These are phyloP conservation scores for Acanthis flammea DNA, from an alignment of 2,797 vertebrate genomes.

Conservation along the genomic window DNA sequence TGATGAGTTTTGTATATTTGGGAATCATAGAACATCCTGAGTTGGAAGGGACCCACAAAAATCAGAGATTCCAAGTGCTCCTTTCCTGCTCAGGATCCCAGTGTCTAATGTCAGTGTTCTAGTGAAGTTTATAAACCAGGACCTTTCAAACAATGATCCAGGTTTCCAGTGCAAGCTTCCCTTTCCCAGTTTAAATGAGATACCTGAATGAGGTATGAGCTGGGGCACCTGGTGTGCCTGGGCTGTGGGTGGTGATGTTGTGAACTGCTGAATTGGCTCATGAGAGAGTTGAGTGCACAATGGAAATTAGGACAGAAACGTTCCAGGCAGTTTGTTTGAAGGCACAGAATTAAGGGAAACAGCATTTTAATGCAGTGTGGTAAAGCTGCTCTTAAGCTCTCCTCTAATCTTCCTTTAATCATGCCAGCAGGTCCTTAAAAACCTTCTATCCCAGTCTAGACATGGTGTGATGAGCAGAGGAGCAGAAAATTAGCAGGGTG, in stretches of 20 bases:
- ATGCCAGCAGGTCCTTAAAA: constrained; percentile 25
- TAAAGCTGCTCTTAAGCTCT: constrained; percentile 36
- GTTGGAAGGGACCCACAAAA: background rate
- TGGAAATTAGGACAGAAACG: background rate
- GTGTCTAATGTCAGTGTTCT: rapidly evolving
- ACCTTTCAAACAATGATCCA: background rate
- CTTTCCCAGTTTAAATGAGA: background rate
- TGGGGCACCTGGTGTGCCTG: background rate
- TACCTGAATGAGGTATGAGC: background rate
- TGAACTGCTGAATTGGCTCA: background rate
- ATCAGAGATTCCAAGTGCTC: background rate
- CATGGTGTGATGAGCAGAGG: constrained; percentile 5
- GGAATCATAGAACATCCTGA: rapidly evolving
- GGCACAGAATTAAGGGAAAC: background rate
- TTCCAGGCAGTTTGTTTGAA: background rate
- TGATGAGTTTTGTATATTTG: background rate
- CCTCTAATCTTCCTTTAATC: constrained; percentile 47
- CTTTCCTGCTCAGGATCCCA: background rate
- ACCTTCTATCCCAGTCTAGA: constrained; percentile 51
- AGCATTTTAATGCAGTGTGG: background rate
- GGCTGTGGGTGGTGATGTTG: background rate
- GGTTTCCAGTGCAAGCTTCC: background rate
- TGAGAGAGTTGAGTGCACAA: background rate
- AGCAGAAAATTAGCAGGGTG: background rate
- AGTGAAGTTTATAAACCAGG: background rate